Evolutionary conservation across 2,797 vertebrate species (phyloP).

Genomic region (Ibycter americanus): DNA sequence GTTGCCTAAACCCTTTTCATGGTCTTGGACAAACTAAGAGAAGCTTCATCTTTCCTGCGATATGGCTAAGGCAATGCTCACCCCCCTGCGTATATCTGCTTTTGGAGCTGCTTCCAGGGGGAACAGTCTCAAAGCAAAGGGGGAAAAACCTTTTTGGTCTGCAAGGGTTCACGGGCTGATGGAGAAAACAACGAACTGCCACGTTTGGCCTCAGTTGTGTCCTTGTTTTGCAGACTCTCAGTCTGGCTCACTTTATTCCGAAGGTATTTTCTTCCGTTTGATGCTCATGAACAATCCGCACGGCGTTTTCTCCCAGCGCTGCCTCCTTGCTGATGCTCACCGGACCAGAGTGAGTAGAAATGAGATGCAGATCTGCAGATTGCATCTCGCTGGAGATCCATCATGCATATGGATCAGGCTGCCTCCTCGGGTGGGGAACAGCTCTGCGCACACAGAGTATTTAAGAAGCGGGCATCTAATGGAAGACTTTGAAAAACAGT

Average conservation of each 20-base stretch:
- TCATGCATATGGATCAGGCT: not conserved
- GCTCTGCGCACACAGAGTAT: not conserved
- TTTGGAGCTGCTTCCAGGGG: not conserved
- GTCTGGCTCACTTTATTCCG: not conserved
- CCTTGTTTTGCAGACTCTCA: not conserved
- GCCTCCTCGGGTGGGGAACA: not conserved
- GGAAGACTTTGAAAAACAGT: conserved; percentile 17
- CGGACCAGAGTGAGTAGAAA: not conserved
- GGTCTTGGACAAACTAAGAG: not conserved
- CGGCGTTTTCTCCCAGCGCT: rapidly evolving
- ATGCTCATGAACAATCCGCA: not conserved
- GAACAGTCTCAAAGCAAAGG: not conserved
- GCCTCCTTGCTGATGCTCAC: not conserved
- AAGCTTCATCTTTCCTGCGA: rapidly evolving
- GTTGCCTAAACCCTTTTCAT: not conserved
- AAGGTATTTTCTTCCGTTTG: not conserved
- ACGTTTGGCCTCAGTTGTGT: not conserved
- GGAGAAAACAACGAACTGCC: not conserved
- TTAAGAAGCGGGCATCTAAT: not conserved
- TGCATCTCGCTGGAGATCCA: not conserved
- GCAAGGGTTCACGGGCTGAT: not conserved
- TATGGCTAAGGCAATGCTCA: not conserved
- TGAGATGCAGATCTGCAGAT: not conserved
- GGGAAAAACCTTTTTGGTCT: not conserved
- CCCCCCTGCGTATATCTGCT: not conserved